Conservation (phyloP, 2,113 vertebrate species). For the Triplophysa tibetana region DNA sequence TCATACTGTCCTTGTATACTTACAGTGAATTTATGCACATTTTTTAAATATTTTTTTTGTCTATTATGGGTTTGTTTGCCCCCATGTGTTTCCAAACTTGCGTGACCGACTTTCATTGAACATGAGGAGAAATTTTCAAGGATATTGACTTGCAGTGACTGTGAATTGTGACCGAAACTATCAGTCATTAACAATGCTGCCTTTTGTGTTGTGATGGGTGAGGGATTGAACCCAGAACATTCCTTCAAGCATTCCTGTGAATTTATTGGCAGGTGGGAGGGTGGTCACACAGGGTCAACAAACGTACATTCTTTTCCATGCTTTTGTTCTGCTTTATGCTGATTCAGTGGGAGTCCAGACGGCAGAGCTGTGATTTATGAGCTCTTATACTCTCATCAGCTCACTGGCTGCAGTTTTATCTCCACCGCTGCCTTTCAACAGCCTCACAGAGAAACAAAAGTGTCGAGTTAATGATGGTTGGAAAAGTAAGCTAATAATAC, state of each 20-base stretch:
- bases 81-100: too few relatives aligned
- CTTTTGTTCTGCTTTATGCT: slow-evolving; percentile 8
- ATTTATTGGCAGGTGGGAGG: slow-evolving; percentile 36
- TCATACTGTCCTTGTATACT: too few relatives aligned
- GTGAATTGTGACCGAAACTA: too few relatives aligned
- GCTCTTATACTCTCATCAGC: neutral
- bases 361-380: slow-evolving; percentile 22
- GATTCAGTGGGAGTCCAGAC: neutral
- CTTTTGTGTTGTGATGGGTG: too few relatives aligned
- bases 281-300: neutral
- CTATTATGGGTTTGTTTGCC: too few relatives aligned
- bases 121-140: too few relatives aligned
- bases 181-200: too few relatives aligned
- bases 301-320: neutral
- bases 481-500: neutral
- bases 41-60: too few relatives aligned
- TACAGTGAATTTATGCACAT: too few relatives aligned
- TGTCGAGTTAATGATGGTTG: slow-evolving; percentile 1
- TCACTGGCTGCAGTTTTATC: slow-evolving; percentile 21
- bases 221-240: too few relatives aligned
- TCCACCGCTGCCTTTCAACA: neutral
- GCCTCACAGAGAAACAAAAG: neutral
- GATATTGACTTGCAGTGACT: too few relatives aligned
- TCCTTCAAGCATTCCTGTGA: slow-evolving; percentile 49
- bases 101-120: too few relatives aligned